Evolutionary conservation across 2,113 vertebrate species (phyloP).

Genomic region (Pitta sordida): DNA sequence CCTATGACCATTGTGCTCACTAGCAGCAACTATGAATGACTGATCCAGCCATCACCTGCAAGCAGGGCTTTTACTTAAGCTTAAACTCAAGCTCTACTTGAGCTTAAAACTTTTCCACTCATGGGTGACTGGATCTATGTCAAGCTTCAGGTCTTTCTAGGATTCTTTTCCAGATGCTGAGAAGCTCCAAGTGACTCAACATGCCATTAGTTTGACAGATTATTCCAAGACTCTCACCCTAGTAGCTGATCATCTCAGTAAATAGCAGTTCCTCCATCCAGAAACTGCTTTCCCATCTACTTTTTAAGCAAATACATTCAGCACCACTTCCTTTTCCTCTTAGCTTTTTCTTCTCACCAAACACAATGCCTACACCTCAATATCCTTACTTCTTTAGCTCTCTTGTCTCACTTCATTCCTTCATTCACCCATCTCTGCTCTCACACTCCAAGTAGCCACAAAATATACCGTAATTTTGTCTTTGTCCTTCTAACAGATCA

Average conservation of each 20-base stretch:
- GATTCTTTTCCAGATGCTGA: conserved; percentile 5
- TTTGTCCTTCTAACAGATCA: not conserved
- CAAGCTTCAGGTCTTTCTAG: conserved; percentile 21
- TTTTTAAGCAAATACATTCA: not conserved
- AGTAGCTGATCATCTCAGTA: not conserved
- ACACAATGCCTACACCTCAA: not conserved
- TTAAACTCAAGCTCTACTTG: no score
- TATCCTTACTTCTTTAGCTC: not conserved
- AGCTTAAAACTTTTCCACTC: not conserved
- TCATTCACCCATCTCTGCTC: not conserved
- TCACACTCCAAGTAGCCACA: not conserved
- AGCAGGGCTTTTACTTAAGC: not conserved
- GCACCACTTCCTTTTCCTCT: not conserved
- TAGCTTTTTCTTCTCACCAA: not conserved
- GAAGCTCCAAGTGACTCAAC: conserved; percentile 32
- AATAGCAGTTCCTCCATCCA: not conserved
- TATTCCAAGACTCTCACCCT: not conserved
- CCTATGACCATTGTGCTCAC: not conserved
- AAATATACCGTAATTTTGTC: not conserved
- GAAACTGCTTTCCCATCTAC: not conserved
- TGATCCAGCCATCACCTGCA: not conserved
- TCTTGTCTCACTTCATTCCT: not conserved
- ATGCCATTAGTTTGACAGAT: conserved; percentile 24
- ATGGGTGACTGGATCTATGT: not conserved
- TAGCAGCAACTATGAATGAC: not conserved